These are phyloP conservation scores for Geothlypis trichas DNA, from an alignment of 2,113 vertebrate species.

Conservation along the genomic window DNA sequence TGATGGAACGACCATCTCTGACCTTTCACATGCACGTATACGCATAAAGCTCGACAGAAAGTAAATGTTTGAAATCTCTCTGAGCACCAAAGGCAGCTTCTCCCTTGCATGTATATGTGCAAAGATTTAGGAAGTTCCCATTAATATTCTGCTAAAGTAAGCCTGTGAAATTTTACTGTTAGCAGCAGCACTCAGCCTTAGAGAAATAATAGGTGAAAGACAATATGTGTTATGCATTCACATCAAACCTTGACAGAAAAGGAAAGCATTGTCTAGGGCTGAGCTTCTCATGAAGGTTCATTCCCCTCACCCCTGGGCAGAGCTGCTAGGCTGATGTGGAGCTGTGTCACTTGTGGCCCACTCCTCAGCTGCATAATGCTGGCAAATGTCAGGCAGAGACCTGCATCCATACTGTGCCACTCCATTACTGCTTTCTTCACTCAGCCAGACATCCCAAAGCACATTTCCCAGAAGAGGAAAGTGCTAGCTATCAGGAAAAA, in stretches of 20 bases:
- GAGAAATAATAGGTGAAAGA: constrained; percentile 46
- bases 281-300: neutral
- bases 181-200: neutral
- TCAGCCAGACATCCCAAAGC: neutral
- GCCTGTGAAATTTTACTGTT: constrained; percentile 39
- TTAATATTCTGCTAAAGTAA: constrained; percentile 54
- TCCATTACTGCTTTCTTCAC: neutral
- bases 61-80: constrained; percentile 59
- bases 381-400: neutral
- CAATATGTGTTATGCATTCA: neutral
- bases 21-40: constrained; percentile 45
- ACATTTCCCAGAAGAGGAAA: neutral
- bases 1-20: constrained; percentile 48
- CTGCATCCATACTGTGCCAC: neutral
- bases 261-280: neutral
- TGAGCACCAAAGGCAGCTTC: constrained; percentile 23
- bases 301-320: neutral
- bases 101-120: neutral
- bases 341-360: neutral
- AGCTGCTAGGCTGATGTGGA: neutral
- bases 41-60: constrained; percentile 18
- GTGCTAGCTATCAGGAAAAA: neutral
- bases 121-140: constrained; percentile 44
- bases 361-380: neutral
- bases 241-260: neutral